phyloP scores from a whole-genome alignment of 2,888 invertebrate species.

The Polydrusus tereticollis region DNA sequence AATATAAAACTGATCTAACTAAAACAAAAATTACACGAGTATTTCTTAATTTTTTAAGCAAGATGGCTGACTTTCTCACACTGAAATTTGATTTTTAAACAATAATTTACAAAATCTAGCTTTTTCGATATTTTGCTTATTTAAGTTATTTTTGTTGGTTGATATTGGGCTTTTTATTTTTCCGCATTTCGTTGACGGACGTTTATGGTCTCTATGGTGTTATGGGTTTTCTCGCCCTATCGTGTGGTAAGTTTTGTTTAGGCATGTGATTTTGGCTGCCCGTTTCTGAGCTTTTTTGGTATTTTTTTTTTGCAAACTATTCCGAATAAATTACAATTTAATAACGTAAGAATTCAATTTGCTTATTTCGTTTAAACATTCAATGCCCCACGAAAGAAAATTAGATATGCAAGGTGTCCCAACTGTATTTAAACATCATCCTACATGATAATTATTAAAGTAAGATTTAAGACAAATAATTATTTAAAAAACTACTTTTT shows the following conservation, averaged over 20 bases:
- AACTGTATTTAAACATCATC: no score
- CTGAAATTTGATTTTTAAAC: not conserved
- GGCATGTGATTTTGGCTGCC: slow-evolving; percentile 1
- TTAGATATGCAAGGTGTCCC: no score
- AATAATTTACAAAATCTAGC: slow-evolving; percentile 29
- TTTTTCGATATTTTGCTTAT: slow-evolving; percentile 20
- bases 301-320: not conserved
- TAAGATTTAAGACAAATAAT: no score
- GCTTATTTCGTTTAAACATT: no score
- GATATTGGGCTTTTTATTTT: slow-evolving; percentile 52
- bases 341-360: not conserved
- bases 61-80: not conserved
- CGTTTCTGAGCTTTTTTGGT: not conserved
- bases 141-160: slow-evolving; percentile 47
- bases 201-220: slow-evolving; percentile 55
- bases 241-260: slow-evolving; percentile 61
- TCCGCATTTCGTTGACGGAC: slow-evolving; percentile 62
- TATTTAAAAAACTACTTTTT: no score
- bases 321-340: not conserved
- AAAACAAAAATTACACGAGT: not conserved
- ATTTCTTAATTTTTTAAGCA: not conserved
- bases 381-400: no score
- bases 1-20: slow-evolving; percentile 1
- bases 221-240: slow-evolving; percentile 46
- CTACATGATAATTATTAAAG: no score